These are phyloP conservation scores for Cataglyphis albicans DNA, from an alignment of 2,888 invertebrate genomes.

Conservation along the genomic window DNA sequence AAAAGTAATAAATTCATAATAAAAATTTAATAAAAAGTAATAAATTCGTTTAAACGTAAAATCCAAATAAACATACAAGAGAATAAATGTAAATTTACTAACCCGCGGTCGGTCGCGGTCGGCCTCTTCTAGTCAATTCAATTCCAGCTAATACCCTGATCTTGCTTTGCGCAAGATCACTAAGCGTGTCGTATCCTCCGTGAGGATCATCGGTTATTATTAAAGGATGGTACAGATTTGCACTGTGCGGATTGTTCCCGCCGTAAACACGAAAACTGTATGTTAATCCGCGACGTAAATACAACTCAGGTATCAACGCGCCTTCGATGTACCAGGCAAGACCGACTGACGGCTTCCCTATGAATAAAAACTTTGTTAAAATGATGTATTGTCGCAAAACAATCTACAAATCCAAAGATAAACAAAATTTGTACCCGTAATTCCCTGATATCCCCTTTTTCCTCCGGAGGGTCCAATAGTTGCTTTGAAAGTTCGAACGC, in stretches of 20 bases:
- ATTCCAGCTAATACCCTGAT: slow-evolving; percentile 93
- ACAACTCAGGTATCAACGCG: slow-evolving; percentile 94
- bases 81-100: background rate
- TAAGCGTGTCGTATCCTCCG: slow-evolving; percentile 93
- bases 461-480: slow-evolving; percentile 95
- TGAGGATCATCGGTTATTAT: slow-evolving; percentile 94
- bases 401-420: background rate
- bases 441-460: slow-evolving; percentile 91
- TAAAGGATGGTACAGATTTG: slow-evolving; percentile 95
- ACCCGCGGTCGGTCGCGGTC: slow-evolving; percentile 92
- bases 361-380: slow-evolving; percentile 1
- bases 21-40: background rate
- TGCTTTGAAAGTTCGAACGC: slow-evolving; percentile 92
- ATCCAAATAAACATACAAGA: background rate
- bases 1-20: background rate
- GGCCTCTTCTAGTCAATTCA: slow-evolving; percentile 93
- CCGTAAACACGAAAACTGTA: slow-evolving; percentile 94
- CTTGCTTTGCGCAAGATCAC: slow-evolving; percentile 90
- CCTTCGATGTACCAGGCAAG: slow-evolving; percentile 98
- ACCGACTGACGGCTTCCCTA: slow-evolving; percentile 90
- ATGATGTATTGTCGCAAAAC: background rate
- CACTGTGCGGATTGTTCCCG: slow-evolving; percentile 95
- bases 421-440: slow-evolving; percentile 87
- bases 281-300: slow-evolving; percentile 93
- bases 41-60: background rate